A percentile compares a stretch with the other conserved stretches of the same genome.
These are phyloP conservation scores for Ditylenchus weischeri DNA, from an alignment of 2,888 invertebrate genomes.

Conservation along the genomic window DNA sequence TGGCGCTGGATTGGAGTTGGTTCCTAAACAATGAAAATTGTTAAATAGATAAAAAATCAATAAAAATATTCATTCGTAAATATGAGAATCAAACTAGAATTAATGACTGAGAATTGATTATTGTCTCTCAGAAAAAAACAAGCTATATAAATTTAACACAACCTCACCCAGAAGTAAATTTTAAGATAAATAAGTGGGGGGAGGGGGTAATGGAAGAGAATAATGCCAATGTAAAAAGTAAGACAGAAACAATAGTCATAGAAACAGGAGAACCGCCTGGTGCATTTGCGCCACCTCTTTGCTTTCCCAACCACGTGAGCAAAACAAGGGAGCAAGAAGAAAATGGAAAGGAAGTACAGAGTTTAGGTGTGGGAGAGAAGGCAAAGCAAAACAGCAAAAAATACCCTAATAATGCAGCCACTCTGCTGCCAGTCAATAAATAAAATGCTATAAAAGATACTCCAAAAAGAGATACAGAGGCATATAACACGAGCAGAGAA, in stretches of 20 bases:
- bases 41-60: too few relatives aligned
- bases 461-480: constrained; percentile 13
- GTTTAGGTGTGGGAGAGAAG: background rate
- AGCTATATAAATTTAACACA: too few relatives aligned
- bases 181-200: background rate
- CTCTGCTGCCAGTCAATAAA: constrained; percentile 7
- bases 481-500: background rate
- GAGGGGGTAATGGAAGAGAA: background rate
- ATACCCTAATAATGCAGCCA: constrained; percentile 7
- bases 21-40: constrained; percentile 65
- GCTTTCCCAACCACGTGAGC: constrained; percentile 3
- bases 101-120: background rate
- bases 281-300: background rate
- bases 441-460: constrained; percentile 1
- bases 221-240: constrained; percentile 4
- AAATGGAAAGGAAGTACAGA: constrained; percentile 8
- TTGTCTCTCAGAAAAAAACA: background rate
- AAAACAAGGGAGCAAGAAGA: constrained; percentile 5
- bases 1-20: constrained; percentile 98
- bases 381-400: constrained; percentile 4
- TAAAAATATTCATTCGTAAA: too few relatives aligned
- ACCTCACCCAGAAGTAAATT: background rate
- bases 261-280: background rate
- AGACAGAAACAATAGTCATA: background rate
- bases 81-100: too few relatives aligned